A percentile compares a stretch with the other conserved stretches of the same genome.
These are phyloP conservation scores for Phoronis australis DNA, from an alignment of 2,888 invertebrate genomes.

Conservation along the genomic window DNA sequence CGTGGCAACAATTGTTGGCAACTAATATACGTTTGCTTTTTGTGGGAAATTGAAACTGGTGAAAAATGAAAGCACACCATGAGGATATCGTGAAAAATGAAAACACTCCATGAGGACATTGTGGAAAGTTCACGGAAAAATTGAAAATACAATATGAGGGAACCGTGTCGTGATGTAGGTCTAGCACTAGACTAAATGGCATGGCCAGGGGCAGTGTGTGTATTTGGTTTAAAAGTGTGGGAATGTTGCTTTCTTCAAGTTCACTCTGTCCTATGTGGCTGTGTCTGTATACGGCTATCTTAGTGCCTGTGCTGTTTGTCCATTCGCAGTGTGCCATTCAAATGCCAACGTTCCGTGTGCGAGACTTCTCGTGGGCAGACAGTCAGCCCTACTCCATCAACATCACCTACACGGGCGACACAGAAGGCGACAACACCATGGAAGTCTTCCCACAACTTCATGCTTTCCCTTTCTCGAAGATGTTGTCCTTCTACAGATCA, in stretches of 20 bases:
- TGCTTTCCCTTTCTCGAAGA: conserved; percentile 82
- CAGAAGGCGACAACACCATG: conserved; percentile 67
- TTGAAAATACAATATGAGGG: too few species aligned
- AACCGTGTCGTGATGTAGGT: too few species aligned
- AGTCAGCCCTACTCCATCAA: conserved; percentile 78
- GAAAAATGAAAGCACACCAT: too few species aligned
- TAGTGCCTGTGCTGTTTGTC: background rate
- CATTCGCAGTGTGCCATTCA: conserved; percentile 79
- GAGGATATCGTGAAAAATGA: too few species aligned
- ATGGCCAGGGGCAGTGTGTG: background rate
- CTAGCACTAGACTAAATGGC: too few species aligned
- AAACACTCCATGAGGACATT: too few species aligned
- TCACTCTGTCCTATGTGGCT: too few species aligned
- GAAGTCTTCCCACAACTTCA: conserved; percentile 90
- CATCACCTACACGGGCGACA: conserved; percentile 50
- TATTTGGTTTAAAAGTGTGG: background rate
- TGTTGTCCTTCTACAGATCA: conserved; percentile 85
- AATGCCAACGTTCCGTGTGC: conserved; percentile 92
- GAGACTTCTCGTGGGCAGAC: conserved; percentile 91
- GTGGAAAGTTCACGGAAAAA: too few species aligned
- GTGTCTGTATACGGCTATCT: too few species aligned
- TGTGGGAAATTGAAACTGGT: too few species aligned
- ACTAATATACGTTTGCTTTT: too few species aligned
- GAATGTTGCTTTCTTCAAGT: background rate
- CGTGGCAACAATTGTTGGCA: too few species aligned